Percentiles rank a stretch among this genome's conserved stretches.
Evolutionary conservation across 2,797 vertebrate genomes (phyloP).

Genomic region (Ispidina picta): DNA sequence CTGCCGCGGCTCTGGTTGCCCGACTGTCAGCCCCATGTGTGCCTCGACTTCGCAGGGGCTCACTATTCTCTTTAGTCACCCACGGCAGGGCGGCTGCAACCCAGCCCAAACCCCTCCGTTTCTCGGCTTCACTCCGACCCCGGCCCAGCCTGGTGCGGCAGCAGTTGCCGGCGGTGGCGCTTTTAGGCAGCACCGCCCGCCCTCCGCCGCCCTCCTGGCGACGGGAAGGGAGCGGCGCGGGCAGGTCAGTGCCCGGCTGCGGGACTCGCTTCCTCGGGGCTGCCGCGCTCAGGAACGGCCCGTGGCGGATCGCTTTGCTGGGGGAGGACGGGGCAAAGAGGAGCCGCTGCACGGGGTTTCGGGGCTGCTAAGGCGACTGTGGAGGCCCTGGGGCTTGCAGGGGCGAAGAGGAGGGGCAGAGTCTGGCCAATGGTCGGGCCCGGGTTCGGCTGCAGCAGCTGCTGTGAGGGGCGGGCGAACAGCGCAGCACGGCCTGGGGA

Average conservation of each 20-base stretch:
- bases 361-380: too few species aligned
- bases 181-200: not conserved
- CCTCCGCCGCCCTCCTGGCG: too few species aligned
- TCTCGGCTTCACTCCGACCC: not conserved
- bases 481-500: fast-evolving
- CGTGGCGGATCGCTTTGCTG: not conserved
- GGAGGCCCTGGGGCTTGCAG: not conserved
- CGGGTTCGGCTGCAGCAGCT: not conserved
- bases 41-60: not conserved
- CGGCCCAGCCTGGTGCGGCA: not conserved
- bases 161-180: not conserved
- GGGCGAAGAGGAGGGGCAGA: not conserved
- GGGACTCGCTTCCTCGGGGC: too few species aligned
- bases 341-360: too few species aligned
- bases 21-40: fast-evolving
- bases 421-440: not conserved
- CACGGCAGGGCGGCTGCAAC: not conserved
- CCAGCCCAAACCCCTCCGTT: fast-evolving
- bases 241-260: not conserved
- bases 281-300: not conserved
- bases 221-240: not conserved
- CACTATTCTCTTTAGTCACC: fast-evolving
- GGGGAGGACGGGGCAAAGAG: too few species aligned
- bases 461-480: too few species aligned
- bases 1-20: fast-evolving